Base-by-base conservation (phyloP, 2,888 invertebrate genomes). In the Clivina fossor region DNA sequence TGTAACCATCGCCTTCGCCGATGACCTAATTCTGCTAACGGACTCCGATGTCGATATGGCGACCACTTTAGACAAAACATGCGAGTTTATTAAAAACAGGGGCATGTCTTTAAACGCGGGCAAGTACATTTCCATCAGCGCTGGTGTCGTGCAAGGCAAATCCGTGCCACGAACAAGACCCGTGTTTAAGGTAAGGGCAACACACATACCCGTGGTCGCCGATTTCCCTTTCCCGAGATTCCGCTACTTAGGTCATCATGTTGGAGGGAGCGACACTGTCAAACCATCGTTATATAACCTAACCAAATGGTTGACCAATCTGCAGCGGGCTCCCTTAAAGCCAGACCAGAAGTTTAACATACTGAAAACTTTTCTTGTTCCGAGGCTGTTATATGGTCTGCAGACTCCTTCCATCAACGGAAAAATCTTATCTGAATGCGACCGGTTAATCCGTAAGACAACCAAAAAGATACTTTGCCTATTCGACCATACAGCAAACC, bases 241-340 rank as follows among this genome's bases (percentile, higher is more conserved):
- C 58, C 24, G 70, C n/a, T n/a, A n/a, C n/a, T n/a, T n/a, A n/a
- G n/a, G n/a, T n/a, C n/a, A n/a, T n/a, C n/a, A n/a, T n/a, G n/a
- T n/a, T n/a, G n/a, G n/a, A n/a, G n/a, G n/a, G n/a, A n/a, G n/a
- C n/a, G n/a, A n/a, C n/a, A n/a, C n/a, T n/a, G n/a, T n/a, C n/a
- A n/a, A n/a, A n/a, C n/a, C n/a, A n/a, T n/a, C n/a, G n/a, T n/a
- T n/a, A n/a, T n/a, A n/a, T n/a, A n/a, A n/a, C n/a, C n/a, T n/a
- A n/a, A n/a, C n/a, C n/a, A n/a, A n/a, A n/a, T n/a, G n/a, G n/a
- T n/a, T n/a, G n/a, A n/a, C n/a, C n/a, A n/a, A n/a, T n/a, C n/a
- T n/a, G n/a, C n/a, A n/a, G n/a, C n/a, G n/a, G n/a, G n/a, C n/a
- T 0, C 70, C 71, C 0, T 61, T 74, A 1, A 73, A 73, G 55